Percentiles rank a stretch among this genome's conserved stretches.
phyloP scores from a whole-genome alignment of 2,113 vertebrate species.

The Heterocephalus glaber region DNA sequence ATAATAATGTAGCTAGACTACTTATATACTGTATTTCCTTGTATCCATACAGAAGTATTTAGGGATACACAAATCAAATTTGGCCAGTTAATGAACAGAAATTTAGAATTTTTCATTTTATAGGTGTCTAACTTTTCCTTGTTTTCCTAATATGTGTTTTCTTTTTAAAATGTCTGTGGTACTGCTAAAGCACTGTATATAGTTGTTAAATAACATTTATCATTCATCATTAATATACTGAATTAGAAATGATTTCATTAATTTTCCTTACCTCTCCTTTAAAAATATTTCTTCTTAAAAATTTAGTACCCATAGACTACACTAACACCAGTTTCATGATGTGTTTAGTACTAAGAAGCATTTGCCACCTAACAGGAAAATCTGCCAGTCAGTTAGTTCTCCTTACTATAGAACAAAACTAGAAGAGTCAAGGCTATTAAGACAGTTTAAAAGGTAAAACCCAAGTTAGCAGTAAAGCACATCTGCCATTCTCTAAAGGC shows the following conservation, averaged over 20 bases:
- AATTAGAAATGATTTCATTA: not conserved
- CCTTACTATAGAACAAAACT: not conserved
- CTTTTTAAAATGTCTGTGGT: constrained; percentile 1
- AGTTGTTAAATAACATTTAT: not conserved
- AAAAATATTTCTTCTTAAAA: constrained; percentile 42
- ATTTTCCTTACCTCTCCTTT: constrained; percentile 6
- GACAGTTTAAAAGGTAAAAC: not conserved
- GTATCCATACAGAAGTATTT: not conserved
- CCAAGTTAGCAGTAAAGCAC: not conserved
- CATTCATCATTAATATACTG: not conserved
- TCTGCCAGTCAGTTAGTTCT: not conserved
- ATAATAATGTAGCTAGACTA: not conserved
- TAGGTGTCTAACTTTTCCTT: not conserved
- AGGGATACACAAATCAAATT: not conserved
- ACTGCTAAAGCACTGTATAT: not conserved
- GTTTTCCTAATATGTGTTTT: not conserved
- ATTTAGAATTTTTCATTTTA: constrained; percentile 44
- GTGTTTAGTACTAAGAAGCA: not conserved
- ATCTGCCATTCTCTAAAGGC: not conserved
- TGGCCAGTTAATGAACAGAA: not conserved
- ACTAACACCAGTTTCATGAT: not conserved
- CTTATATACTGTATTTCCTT: not conserved
- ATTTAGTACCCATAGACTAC: not conserved
- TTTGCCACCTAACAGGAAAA: not conserved
- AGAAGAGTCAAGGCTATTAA: not conserved